Evolutionary conservation across 2,888 invertebrate species (phyloP).

Genomic region (Parnassius smintheus): DNA sequence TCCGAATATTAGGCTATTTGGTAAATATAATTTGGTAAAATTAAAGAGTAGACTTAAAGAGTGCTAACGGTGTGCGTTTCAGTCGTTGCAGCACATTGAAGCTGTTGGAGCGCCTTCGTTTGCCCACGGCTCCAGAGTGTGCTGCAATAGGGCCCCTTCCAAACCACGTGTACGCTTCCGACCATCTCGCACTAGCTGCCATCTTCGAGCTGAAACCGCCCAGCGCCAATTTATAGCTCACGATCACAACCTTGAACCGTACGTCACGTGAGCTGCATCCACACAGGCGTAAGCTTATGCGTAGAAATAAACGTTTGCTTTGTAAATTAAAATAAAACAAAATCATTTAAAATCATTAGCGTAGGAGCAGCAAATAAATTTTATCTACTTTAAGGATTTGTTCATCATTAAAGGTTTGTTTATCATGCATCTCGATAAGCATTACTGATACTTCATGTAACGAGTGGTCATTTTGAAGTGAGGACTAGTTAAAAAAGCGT

Average conservation of each 20-base stretch:
- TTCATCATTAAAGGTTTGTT: too few species aligned
- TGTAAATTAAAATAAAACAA: not conserved
- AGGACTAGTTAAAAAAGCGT: too few species aligned
- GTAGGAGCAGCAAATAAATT: too few species aligned
- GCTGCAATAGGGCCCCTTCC: conserved; percentile 83
- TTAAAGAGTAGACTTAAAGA: too few species aligned
- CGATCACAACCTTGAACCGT: not conserved
- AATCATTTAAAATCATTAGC: not conserved
- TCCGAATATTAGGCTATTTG: too few species aligned
- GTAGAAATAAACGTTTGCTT: too few species aligned
- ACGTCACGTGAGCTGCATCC: not conserved
- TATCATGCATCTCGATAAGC: too few species aligned
- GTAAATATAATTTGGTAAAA: too few species aligned
- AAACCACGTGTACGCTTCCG: conserved; percentile 87
- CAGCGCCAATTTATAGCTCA: conserved; percentile 15
- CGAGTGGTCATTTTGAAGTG: too few species aligned
- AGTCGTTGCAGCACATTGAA: conserved; percentile 65
- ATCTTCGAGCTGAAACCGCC: conserved; percentile 79
- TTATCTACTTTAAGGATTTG: too few species aligned
- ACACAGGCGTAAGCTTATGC: not conserved
- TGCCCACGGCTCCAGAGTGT: conserved; percentile 85
- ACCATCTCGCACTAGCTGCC: conserved; percentile 91
- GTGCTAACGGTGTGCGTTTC: conserved; percentile 42
- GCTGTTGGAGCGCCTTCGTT: conserved; percentile 82
- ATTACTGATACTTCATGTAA: too few species aligned